phyloP scores from a whole-genome alignment of 2,888 invertebrate genomes.

The Caradrina clavipalpis region DNA sequence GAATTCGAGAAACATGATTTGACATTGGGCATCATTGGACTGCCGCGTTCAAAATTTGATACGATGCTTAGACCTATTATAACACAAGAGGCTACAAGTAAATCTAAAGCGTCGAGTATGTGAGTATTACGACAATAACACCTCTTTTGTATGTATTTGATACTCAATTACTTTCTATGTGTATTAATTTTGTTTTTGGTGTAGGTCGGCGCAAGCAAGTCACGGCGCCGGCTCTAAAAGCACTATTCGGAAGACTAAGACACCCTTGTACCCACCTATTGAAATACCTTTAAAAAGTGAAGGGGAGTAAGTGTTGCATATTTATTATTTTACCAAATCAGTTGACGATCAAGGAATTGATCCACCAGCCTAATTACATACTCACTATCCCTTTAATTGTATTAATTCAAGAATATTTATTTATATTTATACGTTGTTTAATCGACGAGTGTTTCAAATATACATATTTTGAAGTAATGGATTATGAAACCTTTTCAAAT shows the following conservation, averaged over 20 bases:
- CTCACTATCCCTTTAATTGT: too few relatives aligned
- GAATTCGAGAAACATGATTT: constrained; percentile 81
- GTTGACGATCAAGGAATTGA: neutral
- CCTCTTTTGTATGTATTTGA: neutral
- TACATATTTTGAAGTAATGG: too few relatives aligned
- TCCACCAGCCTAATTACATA: neutral
- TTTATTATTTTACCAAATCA: neutral
- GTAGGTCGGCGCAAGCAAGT: constrained; percentile 7
- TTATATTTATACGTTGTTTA: too few relatives aligned
- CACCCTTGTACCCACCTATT: constrained; percentile 34
- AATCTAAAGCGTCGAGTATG: constrained; percentile 77
- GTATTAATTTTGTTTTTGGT: neutral
- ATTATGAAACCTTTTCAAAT: too few relatives aligned
- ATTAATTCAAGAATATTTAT: too few relatives aligned
- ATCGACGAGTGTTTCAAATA: too few relatives aligned
- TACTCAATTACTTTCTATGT: neutral
- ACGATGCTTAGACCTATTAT: constrained; percentile 87
- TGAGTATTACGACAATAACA: constrained; percentile 50
- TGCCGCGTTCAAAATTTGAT: constrained; percentile 89
- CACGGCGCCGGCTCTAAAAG: constrained; percentile 11
- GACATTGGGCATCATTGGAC: constrained; percentile 91
- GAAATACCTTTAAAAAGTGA: constrained; percentile 57
- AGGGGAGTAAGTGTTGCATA: constrained; percentile 71
- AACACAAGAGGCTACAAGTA: constrained; percentile 58
- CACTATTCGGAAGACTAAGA: neutral